These are phyloP conservation scores for Sebastes aleutianus DNA, from an alignment of 2,797 vertebrate species.

Conservation along the genomic window DNA sequence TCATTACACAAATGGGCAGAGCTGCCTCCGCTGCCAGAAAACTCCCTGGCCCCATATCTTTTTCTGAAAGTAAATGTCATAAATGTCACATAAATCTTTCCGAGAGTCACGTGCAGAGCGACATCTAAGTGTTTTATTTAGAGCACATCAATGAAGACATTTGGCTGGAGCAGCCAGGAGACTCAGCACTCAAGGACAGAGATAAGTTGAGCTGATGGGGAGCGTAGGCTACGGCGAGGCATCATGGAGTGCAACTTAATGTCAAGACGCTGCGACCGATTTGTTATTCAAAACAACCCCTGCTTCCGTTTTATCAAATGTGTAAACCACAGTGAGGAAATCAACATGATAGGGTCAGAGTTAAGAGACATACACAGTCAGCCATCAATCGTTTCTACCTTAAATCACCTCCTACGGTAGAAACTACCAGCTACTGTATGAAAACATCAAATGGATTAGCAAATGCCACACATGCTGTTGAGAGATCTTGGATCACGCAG, in stretches of 20 bases:
- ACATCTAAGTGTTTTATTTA: constrained; percentile 75
- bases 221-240: not conserved
- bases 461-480: not conserved
- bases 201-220: constrained; percentile 39
- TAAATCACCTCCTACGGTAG: not conserved
- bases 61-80: constrained; percentile 71
- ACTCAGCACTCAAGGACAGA: constrained; percentile 60
- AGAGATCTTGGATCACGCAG: not conserved
- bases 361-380: not conserved
- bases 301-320: not conserved
- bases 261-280: constrained; percentile 4
- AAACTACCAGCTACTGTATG: not conserved
- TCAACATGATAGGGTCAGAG: not conserved
- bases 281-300: constrained; percentile 8
- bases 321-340: not conserved
- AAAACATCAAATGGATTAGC: not conserved
- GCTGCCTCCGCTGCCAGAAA: constrained; percentile 61
- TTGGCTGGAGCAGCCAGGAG: constrained; percentile 40
- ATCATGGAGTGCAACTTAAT: constrained; percentile 2
- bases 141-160: constrained; percentile 64
- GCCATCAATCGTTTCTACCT: not conserved
- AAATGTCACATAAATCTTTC: constrained; percentile 74
- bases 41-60: constrained; percentile 46
- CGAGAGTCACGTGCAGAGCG: constrained; percentile 52
- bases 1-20: constrained; percentile 77